Conservation (phyloP, 1,140 invertebrate genomes). For the Drosophila bipectinata region DNA sequence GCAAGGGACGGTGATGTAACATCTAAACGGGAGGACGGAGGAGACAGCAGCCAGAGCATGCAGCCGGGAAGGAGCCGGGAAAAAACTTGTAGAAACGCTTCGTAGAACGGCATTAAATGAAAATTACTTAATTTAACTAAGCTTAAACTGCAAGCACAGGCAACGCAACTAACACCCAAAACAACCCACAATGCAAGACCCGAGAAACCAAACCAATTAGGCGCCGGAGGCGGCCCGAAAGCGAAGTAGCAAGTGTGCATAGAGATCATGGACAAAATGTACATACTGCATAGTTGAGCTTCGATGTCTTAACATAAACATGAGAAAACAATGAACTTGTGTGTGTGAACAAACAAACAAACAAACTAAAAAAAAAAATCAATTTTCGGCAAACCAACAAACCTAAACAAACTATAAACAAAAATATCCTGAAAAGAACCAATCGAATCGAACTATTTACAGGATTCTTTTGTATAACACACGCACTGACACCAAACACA, state of each 20-base stretch:
- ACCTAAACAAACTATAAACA: background rate
- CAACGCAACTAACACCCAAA: slow-evolving; percentile 18
- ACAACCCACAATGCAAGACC: background rate
- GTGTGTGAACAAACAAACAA: slow-evolving; percentile 12
- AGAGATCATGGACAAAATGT: slow-evolving; percentile 1
- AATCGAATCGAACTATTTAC: slow-evolving; percentile 1
- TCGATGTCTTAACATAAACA: slow-evolving; percentile 14
- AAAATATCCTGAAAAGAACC: background rate
- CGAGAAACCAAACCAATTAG: background rate
- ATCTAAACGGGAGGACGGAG: background rate
- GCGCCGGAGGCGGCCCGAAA: too few species aligned
- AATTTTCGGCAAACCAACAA: slow-evolving; percentile 39
- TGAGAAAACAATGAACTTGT: slow-evolving; percentile 16
- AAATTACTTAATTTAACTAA: slow-evolving; percentile 40
- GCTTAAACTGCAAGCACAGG: slow-evolving; percentile 8
- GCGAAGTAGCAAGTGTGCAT: slow-evolving; percentile 7
- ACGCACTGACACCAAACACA: background rate
- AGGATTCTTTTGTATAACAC: background rate
- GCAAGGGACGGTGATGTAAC: too few species aligned
- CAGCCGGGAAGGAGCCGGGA: background rate
- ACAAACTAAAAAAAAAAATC: background rate
- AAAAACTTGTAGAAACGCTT: slow-evolving; percentile 29
- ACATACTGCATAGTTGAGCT: slow-evolving; percentile 2
- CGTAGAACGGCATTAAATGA: slow-evolving; percentile 24
- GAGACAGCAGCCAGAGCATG: background rate